Evolutionary conservation across 2,113 vertebrate species (phyloP), one percentile per base, ranked within the genome.

Genomic region (Aptenodytes forsteri): DNA sequence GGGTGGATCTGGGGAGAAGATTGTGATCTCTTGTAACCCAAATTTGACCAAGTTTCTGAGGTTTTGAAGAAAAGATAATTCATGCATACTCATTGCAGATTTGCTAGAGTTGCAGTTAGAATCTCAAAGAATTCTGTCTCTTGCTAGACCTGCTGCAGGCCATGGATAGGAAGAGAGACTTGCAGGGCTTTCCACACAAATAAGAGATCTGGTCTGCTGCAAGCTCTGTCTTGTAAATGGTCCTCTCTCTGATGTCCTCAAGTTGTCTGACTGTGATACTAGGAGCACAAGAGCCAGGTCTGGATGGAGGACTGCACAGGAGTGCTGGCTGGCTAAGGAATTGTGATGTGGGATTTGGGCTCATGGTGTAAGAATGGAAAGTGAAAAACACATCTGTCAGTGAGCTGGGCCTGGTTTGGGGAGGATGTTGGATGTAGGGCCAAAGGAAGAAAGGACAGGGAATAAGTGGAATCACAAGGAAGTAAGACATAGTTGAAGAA

Each of bases 371-470:
- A 80, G 59, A 27, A 6, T 47, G 20, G 25, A n/a, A 67, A 17
- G 29, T 46, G 61, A 64, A 64, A 46, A 90, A 32, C 9, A n/a
- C 0, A 0, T 29, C 26, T 76, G 30, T 38, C 2, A 2, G 29
- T 59, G 83, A 83, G 32, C 66, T 71, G 16, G 13, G 38, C 58
- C 71, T 66, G 66, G 40, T 82, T 32, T 85, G 62, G 26, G 50
- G 27, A 90, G 42, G 40, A 13, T 65, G 26, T 2, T 77, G 71
- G 10, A 15, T 25, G 5, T 34, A 73, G 40, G 58, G 36, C 36
- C 34, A 27, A 29, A 56, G 65, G 44, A 72, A 61, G 44, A 72
- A 84, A 58, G 44, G 67, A 61, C 15, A 26, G 44, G 56, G 38
- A 42, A 16, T 40, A 56, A 47, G 30, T 44, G 38, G 50, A 70